Percentiles rank a stretch among this genome's conserved stretches.
Evolutionary conservation across 1,140 invertebrate species (phyloP).

Genomic region (Tetramorium parvispinum): DNA sequence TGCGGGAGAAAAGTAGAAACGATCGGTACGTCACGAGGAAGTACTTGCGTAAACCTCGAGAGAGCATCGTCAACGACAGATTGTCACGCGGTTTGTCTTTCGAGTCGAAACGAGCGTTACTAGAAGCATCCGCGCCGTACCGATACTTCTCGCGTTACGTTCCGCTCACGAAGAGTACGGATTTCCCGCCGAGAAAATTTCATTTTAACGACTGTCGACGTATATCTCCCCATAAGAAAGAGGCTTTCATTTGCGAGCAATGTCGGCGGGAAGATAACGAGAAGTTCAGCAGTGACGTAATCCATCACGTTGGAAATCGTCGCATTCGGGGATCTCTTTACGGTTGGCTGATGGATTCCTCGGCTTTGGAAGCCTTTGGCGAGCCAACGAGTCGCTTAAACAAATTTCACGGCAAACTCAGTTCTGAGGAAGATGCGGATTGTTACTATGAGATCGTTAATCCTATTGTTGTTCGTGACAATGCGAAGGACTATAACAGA

Average conservation of each 20-base stretch:
- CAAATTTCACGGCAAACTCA: not conserved
- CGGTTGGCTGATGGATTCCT: conserved; percentile 64
- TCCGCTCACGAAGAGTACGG: not conserved
- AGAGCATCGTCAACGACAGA: not conserved
- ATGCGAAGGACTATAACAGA: conserved; percentile 64
- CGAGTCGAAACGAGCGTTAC: conserved; percentile 16
- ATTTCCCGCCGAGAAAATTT: not conserved
- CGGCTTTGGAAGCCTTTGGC: conserved; percentile 18
- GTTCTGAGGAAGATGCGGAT: not conserved
- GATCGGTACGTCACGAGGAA: conserved; percentile 77
- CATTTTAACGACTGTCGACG: not conserved
- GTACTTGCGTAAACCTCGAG: not conserved
- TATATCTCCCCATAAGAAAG: conserved; percentile 25
- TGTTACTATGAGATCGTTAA: conserved; percentile 8
- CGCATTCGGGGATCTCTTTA: conserved; percentile 51
- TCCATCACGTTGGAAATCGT: not conserved
- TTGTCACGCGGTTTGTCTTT: not conserved
- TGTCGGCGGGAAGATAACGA: conserved; percentile 41
- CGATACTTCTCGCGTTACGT: not conserved
- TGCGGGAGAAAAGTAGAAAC: conserved; percentile 73
- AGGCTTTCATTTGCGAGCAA: conserved; percentile 63
- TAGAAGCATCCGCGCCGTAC: not conserved
- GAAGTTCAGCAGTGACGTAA: not conserved
- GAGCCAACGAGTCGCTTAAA: conserved; percentile 10
- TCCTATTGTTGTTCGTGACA: conserved; percentile 16